Conservation (phyloP, 2,888 invertebrate genomes). For the Drosophila kambysellisi region DNA sequence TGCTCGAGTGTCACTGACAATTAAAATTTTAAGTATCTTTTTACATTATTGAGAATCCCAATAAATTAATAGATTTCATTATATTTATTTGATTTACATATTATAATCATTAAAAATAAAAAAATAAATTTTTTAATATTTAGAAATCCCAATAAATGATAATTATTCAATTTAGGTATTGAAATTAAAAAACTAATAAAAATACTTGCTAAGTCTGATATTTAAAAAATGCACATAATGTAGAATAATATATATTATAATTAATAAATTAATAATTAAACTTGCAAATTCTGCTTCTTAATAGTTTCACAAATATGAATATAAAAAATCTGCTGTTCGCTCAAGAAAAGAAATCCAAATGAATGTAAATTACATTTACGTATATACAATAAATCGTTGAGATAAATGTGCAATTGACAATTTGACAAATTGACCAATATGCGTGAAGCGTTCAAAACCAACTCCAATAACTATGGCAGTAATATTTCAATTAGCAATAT, state of each 20-base stretch:
- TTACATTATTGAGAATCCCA: neutral
- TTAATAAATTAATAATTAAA: neutral
- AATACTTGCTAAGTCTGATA: neutral
- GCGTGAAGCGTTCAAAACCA: slow-evolving; percentile 12
- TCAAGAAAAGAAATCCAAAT: neutral
- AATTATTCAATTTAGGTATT: neutral
- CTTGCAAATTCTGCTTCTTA: neutral
- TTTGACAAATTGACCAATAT: slow-evolving; percentile 5
- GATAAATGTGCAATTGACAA: neutral
- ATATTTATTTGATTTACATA: neutral
- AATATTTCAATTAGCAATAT: slow-evolving; percentile 3
- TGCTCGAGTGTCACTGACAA: neutral
- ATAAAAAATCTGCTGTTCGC: neutral
- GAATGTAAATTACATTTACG: neutral
- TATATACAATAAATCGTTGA: neutral
- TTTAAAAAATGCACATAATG: neutral
- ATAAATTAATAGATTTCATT: neutral
- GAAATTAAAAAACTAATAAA: neutral
- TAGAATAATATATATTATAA: neutral
- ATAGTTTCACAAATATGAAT: neutral
- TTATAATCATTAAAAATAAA: neutral
- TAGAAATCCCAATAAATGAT: neutral
- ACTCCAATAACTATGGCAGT: neutral
- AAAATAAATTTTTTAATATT: neutral
- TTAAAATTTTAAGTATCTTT: neutral